phyloP scores from a whole-genome alignment of 1,140 invertebrate species.

The Aleiodes sp. region DNA sequence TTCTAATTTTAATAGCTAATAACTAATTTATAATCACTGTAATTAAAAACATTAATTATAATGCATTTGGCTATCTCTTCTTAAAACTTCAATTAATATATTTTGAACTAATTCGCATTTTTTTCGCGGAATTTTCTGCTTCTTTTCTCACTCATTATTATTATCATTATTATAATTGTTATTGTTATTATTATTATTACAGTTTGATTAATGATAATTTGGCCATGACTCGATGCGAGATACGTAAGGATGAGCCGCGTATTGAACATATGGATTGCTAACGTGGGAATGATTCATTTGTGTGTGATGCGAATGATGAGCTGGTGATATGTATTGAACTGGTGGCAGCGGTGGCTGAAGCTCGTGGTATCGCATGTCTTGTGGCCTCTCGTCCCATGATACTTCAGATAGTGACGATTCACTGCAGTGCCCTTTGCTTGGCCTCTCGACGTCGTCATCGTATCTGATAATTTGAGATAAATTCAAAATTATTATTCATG shows the following conservation, averaged over 20 bases:
- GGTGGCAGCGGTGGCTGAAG: constrained; percentile 62
- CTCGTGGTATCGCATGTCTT: constrained; percentile 66
- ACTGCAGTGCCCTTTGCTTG: constrained; percentile 59
- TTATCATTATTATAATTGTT: neutral
- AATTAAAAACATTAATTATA: constrained; percentile 39
- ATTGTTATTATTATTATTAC: neutral
- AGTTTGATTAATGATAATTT: constrained; percentile 42
- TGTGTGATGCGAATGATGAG: constrained; percentile 50
- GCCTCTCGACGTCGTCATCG: constrained; percentile 59
- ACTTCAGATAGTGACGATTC: constrained; percentile 48
- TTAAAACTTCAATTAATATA: neutral
- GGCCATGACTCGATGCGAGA: constrained; percentile 56
- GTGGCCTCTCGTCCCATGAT: constrained; percentile 54
- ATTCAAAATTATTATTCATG: neutral
- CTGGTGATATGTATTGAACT: constrained; percentile 55
- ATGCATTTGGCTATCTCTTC: constrained; percentile 43
- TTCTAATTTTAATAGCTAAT: neutral
- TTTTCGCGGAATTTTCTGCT: neutral
- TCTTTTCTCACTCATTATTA: neutral
- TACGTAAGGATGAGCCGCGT: constrained; percentile 51
- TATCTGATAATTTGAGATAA: constrained; percentile 44
- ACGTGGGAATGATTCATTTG: constrained; percentile 44
- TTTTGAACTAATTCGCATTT: neutral
- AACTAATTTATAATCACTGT: constrained; percentile 29
- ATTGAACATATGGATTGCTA: constrained; percentile 47